Base-by-base conservation (phyloP, 2,888 invertebrate genomes). In the Lasioglossum zephyrum region DNA sequence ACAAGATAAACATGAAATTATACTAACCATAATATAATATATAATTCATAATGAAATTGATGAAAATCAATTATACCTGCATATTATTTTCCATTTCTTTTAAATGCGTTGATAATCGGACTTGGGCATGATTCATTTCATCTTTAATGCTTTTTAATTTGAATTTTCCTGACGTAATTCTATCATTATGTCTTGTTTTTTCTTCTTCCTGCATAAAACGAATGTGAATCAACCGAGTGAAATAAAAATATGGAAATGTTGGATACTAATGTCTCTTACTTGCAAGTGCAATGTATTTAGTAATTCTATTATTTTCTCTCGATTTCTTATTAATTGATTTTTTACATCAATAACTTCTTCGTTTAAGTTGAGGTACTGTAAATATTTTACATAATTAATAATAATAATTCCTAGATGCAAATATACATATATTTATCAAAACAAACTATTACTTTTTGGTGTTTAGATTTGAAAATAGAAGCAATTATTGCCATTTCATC, bases 121-220 rank as follows among this genome's bases (percentile, higher is more conserved):
- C 88, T 75, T 93, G 92, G 57, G 88, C 82, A 85, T 89, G 92
- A 89, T 94, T 95, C 49, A 95, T 92, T 74, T 93, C 91, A 91
- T 95, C 94, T 82, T 95, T 95, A 66, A 94, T 90, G 79, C 93
- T 92, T 78, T 95, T 95, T 63, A 95, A 82, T 87, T 91, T 94
- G 36, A 90, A 81, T 77, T 88, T 91, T 49, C 92, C 92, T 66
- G 89, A 91, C 5, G 75, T 82, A 41, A 95, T 93, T 89, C 91
- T 92, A 60, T 94, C 91, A 70, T 81, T 91, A n/a, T 92, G 88
- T 63, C 91, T 91, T 49, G 85, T 60, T 85, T 90, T 92, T 80
- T 94, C 94, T 73, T 93, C 90, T 76, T 94, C 91, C 93, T 95
- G 60, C 76, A 39, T 11, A 78, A 74, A 36, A 73, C 0, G 63